A percentile compares a stretch with the other conserved stretches of the same genome.
These are phyloP conservation scores for Charaxes varanes DNA, from an alignment of 1,140 invertebrate genomes.

Conservation along the genomic window DNA sequence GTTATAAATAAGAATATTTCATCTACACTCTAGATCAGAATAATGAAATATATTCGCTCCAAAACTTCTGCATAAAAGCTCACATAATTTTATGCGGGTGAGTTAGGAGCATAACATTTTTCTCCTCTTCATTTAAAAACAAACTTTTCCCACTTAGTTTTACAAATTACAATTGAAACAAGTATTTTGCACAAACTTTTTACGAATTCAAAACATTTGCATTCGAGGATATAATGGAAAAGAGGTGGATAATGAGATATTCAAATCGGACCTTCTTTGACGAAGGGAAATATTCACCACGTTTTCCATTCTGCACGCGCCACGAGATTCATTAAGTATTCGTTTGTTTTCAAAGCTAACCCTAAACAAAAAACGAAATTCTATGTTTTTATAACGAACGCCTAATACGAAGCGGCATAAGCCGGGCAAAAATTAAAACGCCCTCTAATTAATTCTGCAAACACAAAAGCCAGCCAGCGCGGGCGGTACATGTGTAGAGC, in stretches of 20 bases:
- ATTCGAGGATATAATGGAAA: conserved; percentile 7
- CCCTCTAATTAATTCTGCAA: conserved; percentile 55
- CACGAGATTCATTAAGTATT: conserved; percentile 43
- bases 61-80: no score
- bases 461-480: conserved; percentile 28
- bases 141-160: conserved; percentile 2
- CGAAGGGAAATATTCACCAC: conserved; percentile 26
- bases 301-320: conserved; percentile 28
- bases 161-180: conserved; percentile 4
- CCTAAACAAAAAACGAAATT: conserved; percentile 42
- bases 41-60: no score
- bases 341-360: conserved; percentile 38
- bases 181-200: conserved; percentile 8
- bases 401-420: conserved; percentile 38
- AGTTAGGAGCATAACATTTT: conserved; percentile 2
- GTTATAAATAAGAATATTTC: no score
- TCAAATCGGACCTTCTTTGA: conserved; percentile 28
- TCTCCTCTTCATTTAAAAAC: background rate
- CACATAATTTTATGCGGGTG: no score
- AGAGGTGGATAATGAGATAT: conserved; percentile 25
- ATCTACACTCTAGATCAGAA: no score
- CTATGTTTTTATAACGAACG: conserved; percentile 54
- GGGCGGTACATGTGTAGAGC: conserved; percentile 17
- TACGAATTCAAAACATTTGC: conserved; percentile 9
- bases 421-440: conserved; percentile 47